A percentile compares a stretch with the other conserved stretches of the same genome.
Evolutionary conservation across 64 coral and sea anemone genomes (phyloP).

Genomic region (Cladopsammia gracilis): DNA sequence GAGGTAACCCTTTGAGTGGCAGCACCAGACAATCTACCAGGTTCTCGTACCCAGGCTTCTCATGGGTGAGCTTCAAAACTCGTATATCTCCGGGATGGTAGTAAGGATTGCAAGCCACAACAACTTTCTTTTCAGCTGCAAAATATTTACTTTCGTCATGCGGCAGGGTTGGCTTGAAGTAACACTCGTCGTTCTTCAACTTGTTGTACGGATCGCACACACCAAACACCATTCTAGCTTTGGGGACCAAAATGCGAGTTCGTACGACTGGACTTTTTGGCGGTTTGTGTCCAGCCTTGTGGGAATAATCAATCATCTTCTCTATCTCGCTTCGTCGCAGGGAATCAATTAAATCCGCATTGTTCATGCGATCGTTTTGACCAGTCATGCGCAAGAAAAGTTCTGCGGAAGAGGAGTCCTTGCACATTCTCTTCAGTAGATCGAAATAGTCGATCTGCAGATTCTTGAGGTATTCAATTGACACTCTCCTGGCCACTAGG

Average conservation of each 20-base stretch:
- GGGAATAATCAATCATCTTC: constrained; percentile 14
- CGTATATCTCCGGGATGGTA: constrained; percentile 82
- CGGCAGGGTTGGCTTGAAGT: constrained; percentile 62
- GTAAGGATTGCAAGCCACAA: constrained; percentile 69
- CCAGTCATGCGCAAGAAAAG: constrained; percentile 55
- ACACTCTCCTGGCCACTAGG: constrained; percentile 72
- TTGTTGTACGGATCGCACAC: constrained; percentile 76
- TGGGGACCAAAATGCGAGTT: constrained; percentile 75
- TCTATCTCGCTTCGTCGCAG: constrained; percentile 24
- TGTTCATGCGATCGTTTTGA: not conserved
- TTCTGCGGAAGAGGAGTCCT: constrained; percentile 14
- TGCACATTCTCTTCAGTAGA: constrained; percentile 63
- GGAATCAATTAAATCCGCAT: not conserved
- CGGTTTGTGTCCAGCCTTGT: constrained; percentile 6
- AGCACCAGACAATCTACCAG: constrained; percentile 78
- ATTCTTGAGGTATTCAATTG: constrained; percentile 73
- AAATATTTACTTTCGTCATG: constrained; percentile 56
- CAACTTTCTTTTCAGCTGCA: constrained; percentile 20
- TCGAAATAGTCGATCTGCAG: constrained; percentile 73
- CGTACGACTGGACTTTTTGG: not conserved
- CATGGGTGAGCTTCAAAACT: constrained; percentile 39
- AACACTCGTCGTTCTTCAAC: constrained; percentile 74
- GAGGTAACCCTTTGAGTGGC: constrained; percentile 53
- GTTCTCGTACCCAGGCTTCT: constrained; percentile 28
- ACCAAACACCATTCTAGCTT: constrained; percentile 83